Conservation (phyloP, 2,797 vertebrate genomes). For the Oreonectes daqikongensis region DNA sequence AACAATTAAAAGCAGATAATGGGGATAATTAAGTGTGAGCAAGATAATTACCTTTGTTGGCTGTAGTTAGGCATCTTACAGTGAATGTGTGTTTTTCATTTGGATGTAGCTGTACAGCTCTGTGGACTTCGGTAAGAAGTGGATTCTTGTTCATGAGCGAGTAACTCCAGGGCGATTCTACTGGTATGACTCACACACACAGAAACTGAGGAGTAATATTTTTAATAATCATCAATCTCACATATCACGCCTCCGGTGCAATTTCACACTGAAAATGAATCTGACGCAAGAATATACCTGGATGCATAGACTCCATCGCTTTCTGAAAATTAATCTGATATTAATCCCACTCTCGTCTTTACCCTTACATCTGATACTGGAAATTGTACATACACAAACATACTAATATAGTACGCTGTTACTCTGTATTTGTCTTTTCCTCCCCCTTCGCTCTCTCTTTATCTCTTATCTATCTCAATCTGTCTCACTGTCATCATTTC, state of each 20-base stretch:
- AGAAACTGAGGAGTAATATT: slow-evolving; percentile 13
- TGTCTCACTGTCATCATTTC: slow-evolving; percentile 34
- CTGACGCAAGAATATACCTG: slow-evolving; percentile 39
- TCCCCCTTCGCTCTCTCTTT: slow-evolving; percentile 14
- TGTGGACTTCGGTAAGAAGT: slow-evolving; percentile 92
- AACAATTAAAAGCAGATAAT: slow-evolving; percentile 50
- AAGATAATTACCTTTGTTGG: slow-evolving; percentile 42
- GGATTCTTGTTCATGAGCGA: slow-evolving; percentile 90
- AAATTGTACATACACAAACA: slow-evolving; percentile 8
- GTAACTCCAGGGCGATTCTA: slow-evolving; percentile 96
- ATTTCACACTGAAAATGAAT: slow-evolving; percentile 48
- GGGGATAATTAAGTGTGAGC: slow-evolving; percentile 37
- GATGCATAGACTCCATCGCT: slow-evolving; percentile 55
- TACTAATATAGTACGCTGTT: not conserved
- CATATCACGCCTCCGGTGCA: slow-evolving; percentile 37
- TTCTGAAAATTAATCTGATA: slow-evolving; percentile 36
- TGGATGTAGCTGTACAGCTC: slow-evolving; percentile 90
- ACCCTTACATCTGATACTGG: slow-evolving; percentile 21
- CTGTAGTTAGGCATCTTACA: slow-evolving; percentile 35
- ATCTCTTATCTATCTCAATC: slow-evolving; percentile 23
- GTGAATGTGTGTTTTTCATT: slow-evolving; percentile 28
- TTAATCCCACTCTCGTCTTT: slow-evolving; percentile 31
- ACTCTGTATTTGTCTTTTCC: slow-evolving; percentile 6
- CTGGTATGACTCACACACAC: slow-evolving; percentile 80
- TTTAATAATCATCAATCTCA: slow-evolving; percentile 40